Conservation (phyloP, 92 coral and sea anemone species). For the Zoanthus gigantus region DNA sequence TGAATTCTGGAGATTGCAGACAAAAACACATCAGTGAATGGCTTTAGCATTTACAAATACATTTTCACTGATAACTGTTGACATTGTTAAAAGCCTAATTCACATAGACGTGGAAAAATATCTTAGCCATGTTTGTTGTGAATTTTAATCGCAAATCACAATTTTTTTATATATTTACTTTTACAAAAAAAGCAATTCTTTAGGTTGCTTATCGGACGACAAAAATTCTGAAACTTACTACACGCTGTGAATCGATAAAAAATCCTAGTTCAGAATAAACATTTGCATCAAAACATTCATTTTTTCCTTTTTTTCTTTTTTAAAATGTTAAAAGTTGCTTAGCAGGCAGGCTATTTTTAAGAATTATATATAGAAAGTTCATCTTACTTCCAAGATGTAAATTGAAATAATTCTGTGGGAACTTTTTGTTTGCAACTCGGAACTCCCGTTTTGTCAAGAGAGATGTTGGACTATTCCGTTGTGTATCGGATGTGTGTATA, state of each 20-base stretch:
- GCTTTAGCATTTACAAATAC: neutral
- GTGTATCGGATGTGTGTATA: neutral
- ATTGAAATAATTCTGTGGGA: neutral
- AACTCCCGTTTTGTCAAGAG: neutral
- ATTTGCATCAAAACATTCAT: slow-evolving; percentile 38
- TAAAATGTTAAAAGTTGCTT: slow-evolving; percentile 8
- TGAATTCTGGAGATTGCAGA: neutral
- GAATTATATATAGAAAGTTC: slow-evolving; percentile 3
- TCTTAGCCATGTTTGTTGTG: neutral
- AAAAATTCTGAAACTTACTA: slow-evolving; percentile 27
- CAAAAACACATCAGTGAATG: slow-evolving; percentile 2
- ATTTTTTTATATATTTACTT: neutral
- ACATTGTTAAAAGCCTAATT: slow-evolving; percentile 7
- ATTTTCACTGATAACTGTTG: neutral
- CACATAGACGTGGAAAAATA: neutral
- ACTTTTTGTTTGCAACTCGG: too few relatives aligned
- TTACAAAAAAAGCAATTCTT: neutral
- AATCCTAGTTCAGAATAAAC: slow-evolving; percentile 30
- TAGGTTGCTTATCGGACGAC: neutral
- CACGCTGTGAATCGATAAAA: slow-evolving; percentile 24
- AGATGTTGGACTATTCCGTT: neutral
- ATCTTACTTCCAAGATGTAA: neutral
- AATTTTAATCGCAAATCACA: neutral
- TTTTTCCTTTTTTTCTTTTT: neutral
- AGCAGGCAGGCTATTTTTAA: slow-evolving; percentile 3